Evolutionary conservation across 2,888 invertebrate genomes (phyloP), one percentile per base, ranked within the genome.

Genomic region (Neocrepidodera transversa): DNA sequence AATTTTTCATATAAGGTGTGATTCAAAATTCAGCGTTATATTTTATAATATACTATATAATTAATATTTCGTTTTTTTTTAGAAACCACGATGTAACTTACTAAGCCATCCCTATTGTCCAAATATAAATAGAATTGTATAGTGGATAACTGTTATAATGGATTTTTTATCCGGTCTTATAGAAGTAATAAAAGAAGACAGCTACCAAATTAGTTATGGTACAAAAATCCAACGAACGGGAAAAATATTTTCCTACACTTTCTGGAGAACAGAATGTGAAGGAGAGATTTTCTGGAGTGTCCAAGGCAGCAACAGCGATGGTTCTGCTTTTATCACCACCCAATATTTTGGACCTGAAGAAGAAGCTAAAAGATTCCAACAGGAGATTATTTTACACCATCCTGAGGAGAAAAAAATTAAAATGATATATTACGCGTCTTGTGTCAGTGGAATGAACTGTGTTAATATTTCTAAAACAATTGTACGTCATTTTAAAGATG

Each of bases 271-370:
- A 2, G 74, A 76, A 65, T 72, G 76, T 30, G 68, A 73, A 50
- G 70, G 73, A 8, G 76, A 79, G 47, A 67, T 79, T n/a, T 79
- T 79, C 55, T 79, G 79, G 79, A 78, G 78, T 53, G 73, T 79
- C 0, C 79, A 79, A 67, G 79, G 79, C 35, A 74, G 75, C 58
- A 74, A 75, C 28, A 60, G 52, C n/a, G 73, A 75, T 47, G 76
- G 75, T 10, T 70, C 75, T 2, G 71, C 70, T 4, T 79, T 77
- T 76, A 73, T 79, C 30, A 68, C 71, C 1, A 79, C 79, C 1
- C 50, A 75, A 60, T 77, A 78, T 65, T 76, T 79, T 50, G 78
- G 79, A 0, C 73, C 71, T 2, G 64, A 69, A 0, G 71, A 72
- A 49, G 70, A 74, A 60, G 76, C 72, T 1, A 69, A 70, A 54